phyloP scores from a whole-genome alignment of 2,888 invertebrate species.

The Ceramica pisi region DNA sequence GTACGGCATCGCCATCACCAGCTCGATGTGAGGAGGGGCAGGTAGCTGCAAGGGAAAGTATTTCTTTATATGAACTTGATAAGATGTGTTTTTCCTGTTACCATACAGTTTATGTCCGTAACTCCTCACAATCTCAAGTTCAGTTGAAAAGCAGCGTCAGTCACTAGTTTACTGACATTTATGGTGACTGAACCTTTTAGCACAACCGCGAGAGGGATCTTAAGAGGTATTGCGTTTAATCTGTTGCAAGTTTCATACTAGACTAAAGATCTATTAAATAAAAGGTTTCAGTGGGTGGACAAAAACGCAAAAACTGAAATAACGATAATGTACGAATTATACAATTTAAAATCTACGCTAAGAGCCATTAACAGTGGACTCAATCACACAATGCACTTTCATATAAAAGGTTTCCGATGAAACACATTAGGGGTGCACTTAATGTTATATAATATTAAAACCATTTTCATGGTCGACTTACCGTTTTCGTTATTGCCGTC shows the following conservation, averaged over 20 bases:
- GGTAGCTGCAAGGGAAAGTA: constrained; percentile 90
- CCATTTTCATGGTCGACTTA: constrained; percentile 84
- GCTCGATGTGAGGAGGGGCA: constrained; percentile 93
- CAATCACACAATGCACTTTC: constrained; percentile 28
- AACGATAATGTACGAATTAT: background rate
- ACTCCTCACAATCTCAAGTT: background rate
- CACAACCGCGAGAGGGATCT: no score
- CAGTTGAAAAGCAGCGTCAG: background rate
- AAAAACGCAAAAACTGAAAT: constrained; percentile 1
- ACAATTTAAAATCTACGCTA: constrained; percentile 1
- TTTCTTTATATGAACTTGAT: background rate
- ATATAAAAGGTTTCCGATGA: constrained; percentile 36
- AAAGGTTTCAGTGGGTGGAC: constrained; percentile 1
- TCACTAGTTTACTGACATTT: background rate
- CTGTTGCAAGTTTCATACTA: no score
- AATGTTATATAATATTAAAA: constrained; percentile 4
- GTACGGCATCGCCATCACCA: constrained; percentile 93
- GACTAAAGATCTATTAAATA: background rate
- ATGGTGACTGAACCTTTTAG: background rate
- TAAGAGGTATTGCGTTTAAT: no score
- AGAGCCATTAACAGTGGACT: constrained; percentile 8
- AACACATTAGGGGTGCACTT: constrained; percentile 2
- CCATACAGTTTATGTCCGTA: no score
- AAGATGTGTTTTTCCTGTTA: no score
- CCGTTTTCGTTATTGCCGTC: constrained; percentile 95